These are phyloP conservation scores for Therioaphis trifolii DNA, from an alignment of 2,888 invertebrate genomes.

Conservation along the genomic window DNA sequence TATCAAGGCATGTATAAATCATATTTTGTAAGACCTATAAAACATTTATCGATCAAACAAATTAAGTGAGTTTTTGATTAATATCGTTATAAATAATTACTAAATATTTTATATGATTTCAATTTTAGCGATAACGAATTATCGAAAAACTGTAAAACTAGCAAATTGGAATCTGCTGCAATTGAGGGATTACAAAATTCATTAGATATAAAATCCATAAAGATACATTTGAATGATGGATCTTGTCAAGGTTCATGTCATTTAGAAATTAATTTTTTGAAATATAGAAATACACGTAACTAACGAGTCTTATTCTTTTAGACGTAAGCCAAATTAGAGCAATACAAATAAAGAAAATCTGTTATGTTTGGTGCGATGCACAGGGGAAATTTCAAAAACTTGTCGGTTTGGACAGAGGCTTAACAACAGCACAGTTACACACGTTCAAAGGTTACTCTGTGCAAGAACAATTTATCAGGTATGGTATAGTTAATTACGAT, in stretches of 20 bases:
- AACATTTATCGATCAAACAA: conserved; percentile 68
- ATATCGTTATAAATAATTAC: not conserved
- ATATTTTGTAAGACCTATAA: conserved; percentile 71
- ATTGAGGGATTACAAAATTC: conserved; percentile 14
- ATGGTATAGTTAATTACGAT: conserved; percentile 18
- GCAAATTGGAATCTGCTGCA: conserved; percentile 20
- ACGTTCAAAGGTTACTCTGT: conserved; percentile 65
- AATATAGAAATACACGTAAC: not conserved
- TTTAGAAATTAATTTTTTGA: not conserved
- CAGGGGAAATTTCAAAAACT: conserved; percentile 70
- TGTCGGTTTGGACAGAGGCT: conserved; percentile 69
- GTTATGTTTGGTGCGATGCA: conserved; percentile 72
- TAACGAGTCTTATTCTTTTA: conserved; percentile 46
- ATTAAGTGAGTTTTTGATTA: conserved; percentile 66
- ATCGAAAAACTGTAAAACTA: not conserved
- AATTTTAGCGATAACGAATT: conserved; percentile 23
- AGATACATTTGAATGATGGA: conserved; percentile 66
- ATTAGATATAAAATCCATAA: conserved; percentile 56
- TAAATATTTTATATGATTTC: not conserved
- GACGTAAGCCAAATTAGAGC: conserved; percentile 67
- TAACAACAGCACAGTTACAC: conserved; percentile 66
- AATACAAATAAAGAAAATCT: conserved; percentile 72
- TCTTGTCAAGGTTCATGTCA: conserved; percentile 65
- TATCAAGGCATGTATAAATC: conserved; percentile 71
- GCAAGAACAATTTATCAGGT: conserved; percentile 66